A percentile compares a stretch with the other conserved stretches of the same genome.
Evolutionary conservation across 2,113 vertebrate genomes (phyloP).

Genomic region (Dipodomys spectabilis): DNA sequence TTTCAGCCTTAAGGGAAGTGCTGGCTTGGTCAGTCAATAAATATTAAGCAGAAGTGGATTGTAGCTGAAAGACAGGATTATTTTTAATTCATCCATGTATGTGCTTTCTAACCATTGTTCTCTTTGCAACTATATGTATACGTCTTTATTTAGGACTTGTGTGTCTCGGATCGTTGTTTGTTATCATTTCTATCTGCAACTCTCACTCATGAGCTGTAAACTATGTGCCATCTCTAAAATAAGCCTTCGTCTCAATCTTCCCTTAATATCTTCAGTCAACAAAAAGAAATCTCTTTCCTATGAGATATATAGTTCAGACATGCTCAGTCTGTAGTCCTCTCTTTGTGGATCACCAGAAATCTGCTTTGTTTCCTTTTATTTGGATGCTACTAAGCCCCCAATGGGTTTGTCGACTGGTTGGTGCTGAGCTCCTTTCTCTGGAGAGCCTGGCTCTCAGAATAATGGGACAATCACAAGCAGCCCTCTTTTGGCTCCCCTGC

Average conservation of each 20-base stretch:
- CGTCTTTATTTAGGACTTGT: background rate
- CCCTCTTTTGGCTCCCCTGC: background rate
- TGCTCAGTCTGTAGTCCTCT: background rate
- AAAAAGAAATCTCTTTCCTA: constrained; percentile 13
- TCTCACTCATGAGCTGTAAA: background rate
- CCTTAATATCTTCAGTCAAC: background rate
- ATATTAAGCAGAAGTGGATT: constrained; percentile 18
- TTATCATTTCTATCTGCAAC: background rate
- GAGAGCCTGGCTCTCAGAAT: constrained; percentile 39
- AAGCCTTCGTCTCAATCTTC: background rate
- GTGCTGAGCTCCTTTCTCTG: constrained; percentile 41
- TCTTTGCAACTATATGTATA: background rate
- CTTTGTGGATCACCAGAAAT: background rate
- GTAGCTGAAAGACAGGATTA: background rate
- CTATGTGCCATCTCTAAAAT: background rate
- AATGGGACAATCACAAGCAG: constrained; percentile 40
- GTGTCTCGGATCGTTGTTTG: background rate
- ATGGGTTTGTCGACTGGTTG: background rate
- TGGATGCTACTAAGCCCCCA: constrained; percentile 3
- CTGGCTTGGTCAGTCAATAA: constrained; percentile 28
- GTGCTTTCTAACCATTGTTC: background rate
- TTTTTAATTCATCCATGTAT: constrained; percentile 25
- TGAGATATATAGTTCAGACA: constrained; percentile 8
- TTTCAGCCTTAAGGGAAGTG: background rate
- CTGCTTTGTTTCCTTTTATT: constrained; percentile 20